Base-by-base conservation (phyloP, 2,888 invertebrate genomes). In the Pimpla rufipes region DNA sequence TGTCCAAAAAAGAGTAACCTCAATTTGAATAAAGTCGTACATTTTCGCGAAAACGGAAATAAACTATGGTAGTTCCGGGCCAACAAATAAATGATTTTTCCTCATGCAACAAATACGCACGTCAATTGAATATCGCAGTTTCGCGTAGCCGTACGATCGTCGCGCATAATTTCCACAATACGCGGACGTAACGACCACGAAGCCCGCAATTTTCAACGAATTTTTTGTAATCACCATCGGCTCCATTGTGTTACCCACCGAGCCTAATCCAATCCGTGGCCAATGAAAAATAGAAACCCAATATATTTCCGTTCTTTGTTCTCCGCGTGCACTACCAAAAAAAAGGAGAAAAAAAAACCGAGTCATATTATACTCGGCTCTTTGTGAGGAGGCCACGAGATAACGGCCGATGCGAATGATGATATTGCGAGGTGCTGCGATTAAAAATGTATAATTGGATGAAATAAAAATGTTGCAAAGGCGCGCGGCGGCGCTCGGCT, bases 221-320 rank as follows among this genome's bases (percentile, higher is more conserved):
- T 21, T 70, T 37, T 50, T 70, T 40, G 37, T 18, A 52, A 52
- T 68, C 18, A 68, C 21, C 18, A 7, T 21, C 52, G 6, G 37
- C 18, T 52, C 52, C 37, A 55, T 37, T 23, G 37, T 52, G n/a
- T 52, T 23, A 35, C 29, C 2, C 37, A 47, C 42, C 37, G 13
- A 47, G 18, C 37, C 18, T 6, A 21, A 35, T n/a, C 59, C 45
- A 62, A 68, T 77, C 13, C 76, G 45, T 40, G 21, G n/a, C 40
- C 59, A 62, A 50, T 50, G 68, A 50, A 62, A 68, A 77, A 68
- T 68, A 47, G 40, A 77, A 77, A 77, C 79, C 79, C 87, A 86
- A 86, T 87, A 82, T 85, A 87, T 86, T 88, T 88, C 86, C 88
- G 85, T 88, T 89, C 88, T 87, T 88, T 87, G 88, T 89, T 88